Conservation (phyloP, 2,797 vertebrate species). For the Kryptopterus vitreolus region DNA sequence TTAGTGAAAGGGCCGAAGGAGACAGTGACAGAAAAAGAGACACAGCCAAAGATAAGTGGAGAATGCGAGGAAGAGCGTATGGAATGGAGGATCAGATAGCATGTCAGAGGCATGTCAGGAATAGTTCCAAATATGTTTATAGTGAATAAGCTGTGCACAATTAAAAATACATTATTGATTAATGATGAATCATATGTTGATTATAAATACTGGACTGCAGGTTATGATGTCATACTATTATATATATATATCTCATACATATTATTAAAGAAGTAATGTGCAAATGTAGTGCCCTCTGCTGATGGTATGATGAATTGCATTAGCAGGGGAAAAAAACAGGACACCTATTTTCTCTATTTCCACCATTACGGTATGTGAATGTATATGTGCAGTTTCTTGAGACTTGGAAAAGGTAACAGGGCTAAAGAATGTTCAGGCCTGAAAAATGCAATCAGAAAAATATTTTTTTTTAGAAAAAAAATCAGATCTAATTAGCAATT, state of each 20-base stretch:
- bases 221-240: not conserved
- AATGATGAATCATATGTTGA: not conserved
- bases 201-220: not conserved
- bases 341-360: too few relatives aligned
- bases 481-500: not conserved
- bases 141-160: not conserved
- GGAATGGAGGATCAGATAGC: not conserved
- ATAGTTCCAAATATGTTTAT: not conserved
- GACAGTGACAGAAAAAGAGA: slow-evolving; percentile 29
- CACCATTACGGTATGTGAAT: not conserved
- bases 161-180: not conserved
- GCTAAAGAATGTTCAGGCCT: not conserved
- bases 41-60: slow-evolving; percentile 36
- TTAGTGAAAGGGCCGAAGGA: slow-evolving; percentile 10
- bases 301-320: too few relatives aligned
- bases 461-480: not conserved
- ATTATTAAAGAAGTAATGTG: not conserved
- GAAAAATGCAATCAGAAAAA: not conserved
- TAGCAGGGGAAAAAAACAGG: too few relatives aligned
- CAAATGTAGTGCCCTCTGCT: not conserved
- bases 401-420: not conserved
- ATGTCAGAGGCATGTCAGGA: not conserved
- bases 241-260: too few relatives aligned
- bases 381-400: not conserved
- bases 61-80: not conserved